Conservation (phyloP, 1,140 invertebrate species). For the Pygmarrhopalites habei region DNA sequence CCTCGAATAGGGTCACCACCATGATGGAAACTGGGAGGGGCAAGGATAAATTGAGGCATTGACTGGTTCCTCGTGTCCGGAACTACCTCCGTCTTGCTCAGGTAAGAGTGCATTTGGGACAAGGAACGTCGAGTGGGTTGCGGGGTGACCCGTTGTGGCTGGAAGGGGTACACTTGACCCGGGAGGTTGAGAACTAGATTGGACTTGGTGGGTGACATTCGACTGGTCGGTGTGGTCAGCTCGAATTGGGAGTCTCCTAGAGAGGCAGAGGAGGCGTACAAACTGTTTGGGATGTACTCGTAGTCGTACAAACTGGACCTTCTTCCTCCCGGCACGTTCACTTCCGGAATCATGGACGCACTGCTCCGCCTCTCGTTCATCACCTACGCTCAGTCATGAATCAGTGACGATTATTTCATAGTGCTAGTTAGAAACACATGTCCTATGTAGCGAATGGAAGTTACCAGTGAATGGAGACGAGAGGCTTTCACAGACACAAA, state of each 20-base stretch:
- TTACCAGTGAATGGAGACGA: too few species aligned
- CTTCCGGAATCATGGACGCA: too few species aligned
- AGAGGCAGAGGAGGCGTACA: neutral
- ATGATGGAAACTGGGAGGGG: neutral
- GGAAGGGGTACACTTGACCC: too few species aligned
- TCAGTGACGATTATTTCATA: too few species aligned
- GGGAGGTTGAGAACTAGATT: neutral
- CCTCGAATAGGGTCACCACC: neutral
- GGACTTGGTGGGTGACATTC: neutral
- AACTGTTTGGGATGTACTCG: neutral
- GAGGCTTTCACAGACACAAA: slow-evolving; percentile 26
- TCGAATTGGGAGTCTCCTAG: neutral
- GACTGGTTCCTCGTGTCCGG: neutral
- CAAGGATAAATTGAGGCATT: slow-evolving; percentile 10
- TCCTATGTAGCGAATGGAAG: too few species aligned
- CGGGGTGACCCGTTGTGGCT: too few species aligned
- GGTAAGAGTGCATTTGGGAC: neutral
- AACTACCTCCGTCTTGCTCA: neutral
- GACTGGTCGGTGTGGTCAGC: neutral
- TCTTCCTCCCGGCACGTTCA: neutral
- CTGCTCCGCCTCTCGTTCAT: too few species aligned
- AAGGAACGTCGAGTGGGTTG: neutral
- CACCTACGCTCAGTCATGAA: too few species aligned
- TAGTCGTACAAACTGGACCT: neutral
- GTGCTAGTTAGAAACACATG: too few species aligned